Evolutionary conservation across 2,797 vertebrate genomes (phyloP), one percentile per base, ranked within the genome.

Genomic region (Hapalemur alaotrensis): DNA sequence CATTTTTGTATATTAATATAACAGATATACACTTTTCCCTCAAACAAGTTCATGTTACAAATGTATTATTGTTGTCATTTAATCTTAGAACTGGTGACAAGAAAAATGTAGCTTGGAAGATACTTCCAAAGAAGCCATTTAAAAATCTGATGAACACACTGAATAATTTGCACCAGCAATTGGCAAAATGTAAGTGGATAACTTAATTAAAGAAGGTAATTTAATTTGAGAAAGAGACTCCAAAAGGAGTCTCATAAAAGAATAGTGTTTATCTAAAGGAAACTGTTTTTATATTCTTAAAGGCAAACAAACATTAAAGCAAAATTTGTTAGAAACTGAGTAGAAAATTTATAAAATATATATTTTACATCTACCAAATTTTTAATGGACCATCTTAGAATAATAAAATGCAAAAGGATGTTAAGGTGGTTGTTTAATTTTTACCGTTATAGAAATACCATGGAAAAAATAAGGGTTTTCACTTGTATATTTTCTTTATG

Each of bases 61-160:
- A 95, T 90, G 46, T 78, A 84, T 97, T 79, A 65, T 96, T 97
- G 50, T 92, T 92, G 32, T 96, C 96, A 90, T 98, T 95, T 96
- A 76, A 46, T 98, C 97, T 48, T 98, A 99, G 99, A 98, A 99
- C 99, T 98, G 99, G 99, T 61, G 99, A 99, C 98, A 99, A 99
- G 98, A 99, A 99, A 98, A 98, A 99, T 95, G 97, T 99, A 95
- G 99, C 99, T 0, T 99, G 99, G 99, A 99, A 99, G 98, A 99
- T 99, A 95, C 98, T 99, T 97, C 99, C 99, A 96, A 99, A 99
- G 99, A 99, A 99, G 98, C 99, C 99, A 96, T 99, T 99, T 98
- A 99, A 99, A 98, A 99, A 99, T 98, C 99, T 99, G 97, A 99
- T 99, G 98, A 99, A 99, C 97, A 99, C 99, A 48, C 98, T 99